Conservation (phyloP, 2,797 vertebrate genomes). For the Helostoma temminkii region DNA sequence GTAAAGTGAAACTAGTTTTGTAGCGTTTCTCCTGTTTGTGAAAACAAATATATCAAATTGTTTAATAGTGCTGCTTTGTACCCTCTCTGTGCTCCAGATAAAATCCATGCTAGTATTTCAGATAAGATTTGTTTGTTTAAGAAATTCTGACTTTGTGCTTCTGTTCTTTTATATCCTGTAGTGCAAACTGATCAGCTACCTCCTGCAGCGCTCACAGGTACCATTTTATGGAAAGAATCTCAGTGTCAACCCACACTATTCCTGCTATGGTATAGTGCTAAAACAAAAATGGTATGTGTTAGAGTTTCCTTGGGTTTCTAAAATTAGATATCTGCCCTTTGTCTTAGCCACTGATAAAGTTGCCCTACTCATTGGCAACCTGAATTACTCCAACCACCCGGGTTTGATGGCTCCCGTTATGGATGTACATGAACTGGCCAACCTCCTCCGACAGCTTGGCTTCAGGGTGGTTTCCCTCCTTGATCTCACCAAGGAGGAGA, state of each 20-base stretch:
- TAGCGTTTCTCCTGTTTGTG: constrained; percentile 40
- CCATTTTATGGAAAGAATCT: constrained; percentile 15
- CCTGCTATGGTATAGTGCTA: background rate
- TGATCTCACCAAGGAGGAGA: constrained; percentile 89
- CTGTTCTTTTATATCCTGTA: constrained; percentile 37
- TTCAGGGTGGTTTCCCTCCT: constrained; percentile 92
- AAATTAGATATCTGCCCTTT: constrained; percentile 31
- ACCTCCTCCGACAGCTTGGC: constrained; percentile 85
- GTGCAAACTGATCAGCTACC: constrained; percentile 51
- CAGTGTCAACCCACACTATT: constrained; percentile 11
- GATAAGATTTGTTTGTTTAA: background rate
- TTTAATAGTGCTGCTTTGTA: background rate
- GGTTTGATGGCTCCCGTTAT: constrained; percentile 87
- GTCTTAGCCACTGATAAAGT: constrained; percentile 89
- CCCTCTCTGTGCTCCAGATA: background rate
- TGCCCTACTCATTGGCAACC: constrained; percentile 91
- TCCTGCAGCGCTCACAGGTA: constrained; percentile 75
- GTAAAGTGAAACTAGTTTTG: constrained; percentile 76
- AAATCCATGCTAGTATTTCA: background rate
- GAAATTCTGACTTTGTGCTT: constrained; percentile 13
- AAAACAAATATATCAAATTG: background rate
- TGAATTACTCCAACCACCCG: constrained; percentile 87
- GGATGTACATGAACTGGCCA: constrained; percentile 89
- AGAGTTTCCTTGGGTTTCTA: constrained; percentile 6
- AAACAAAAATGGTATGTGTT: background rate